A percentile compares a stretch with the other conserved stretches of the same genome.
Conservation (phyloP, 2,113 vertebrate species). For the Lasiurus cinereus region DNA sequence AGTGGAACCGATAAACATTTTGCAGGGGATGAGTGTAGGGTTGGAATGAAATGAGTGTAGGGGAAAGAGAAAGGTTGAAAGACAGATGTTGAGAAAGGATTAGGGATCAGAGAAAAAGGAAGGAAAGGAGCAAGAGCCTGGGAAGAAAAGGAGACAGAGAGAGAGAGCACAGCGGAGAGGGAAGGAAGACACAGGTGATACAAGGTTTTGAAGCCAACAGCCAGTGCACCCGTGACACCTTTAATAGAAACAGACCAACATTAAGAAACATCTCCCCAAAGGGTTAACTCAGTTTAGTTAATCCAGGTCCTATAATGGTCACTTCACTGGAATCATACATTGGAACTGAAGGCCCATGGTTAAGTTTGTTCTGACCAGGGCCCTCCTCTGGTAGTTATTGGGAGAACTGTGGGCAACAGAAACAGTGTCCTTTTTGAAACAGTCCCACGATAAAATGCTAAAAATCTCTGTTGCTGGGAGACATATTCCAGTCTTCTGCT, state of each 20-base stretch:
- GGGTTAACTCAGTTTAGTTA: neutral
- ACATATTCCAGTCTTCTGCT: neutral
- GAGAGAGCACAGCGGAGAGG: neutral
- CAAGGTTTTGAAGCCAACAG: neutral
- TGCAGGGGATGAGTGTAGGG: neutral
- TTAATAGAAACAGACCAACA: neutral
- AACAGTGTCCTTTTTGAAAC: conserved; percentile 17
- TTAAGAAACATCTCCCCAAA: neutral
- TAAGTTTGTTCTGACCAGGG: conserved; percentile 1
- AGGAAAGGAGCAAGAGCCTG: neutral
- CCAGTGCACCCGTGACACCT: neutral
- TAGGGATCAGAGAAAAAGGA: neutral
- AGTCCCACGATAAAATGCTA: neutral
- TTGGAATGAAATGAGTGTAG: neutral
- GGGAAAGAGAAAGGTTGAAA: neutral
- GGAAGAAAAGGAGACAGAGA: neutral
- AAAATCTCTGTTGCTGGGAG: conserved; percentile 57
- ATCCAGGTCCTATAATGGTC: neutral
- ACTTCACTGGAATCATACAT: neutral
- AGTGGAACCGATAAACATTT: neutral
- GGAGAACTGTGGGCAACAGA: neutral
- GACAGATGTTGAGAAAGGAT: neutral
- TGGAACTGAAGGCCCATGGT: neutral
- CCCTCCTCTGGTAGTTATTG: neutral
- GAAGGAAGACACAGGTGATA: neutral